These are phyloP conservation scores for Anolis apletophallus DNA, from an alignment of 2,797 vertebrate genomes.

Conservation along the genomic window DNA sequence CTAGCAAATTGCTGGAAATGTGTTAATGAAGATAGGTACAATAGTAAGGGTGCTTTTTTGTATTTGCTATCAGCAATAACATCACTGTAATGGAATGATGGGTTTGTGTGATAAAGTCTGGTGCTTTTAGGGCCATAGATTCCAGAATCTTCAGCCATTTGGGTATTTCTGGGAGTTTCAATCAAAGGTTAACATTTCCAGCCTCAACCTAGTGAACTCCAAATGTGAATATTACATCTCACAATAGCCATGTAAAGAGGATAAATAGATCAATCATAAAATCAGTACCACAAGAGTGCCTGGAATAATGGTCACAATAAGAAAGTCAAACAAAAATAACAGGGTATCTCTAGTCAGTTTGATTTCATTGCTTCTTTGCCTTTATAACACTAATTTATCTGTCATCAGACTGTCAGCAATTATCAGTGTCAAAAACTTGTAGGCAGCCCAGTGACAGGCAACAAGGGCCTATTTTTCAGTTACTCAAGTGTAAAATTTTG, in stretches of 20 bases:
- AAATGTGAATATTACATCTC: too few relatives aligned
- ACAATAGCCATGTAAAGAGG: background rate
- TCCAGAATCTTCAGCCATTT: background rate
- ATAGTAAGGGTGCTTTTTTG: too few relatives aligned
- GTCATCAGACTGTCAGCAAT: slow-evolving; percentile 4
- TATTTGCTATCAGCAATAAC: too few relatives aligned
- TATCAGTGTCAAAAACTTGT: slow-evolving; percentile 17
- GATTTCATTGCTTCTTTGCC: slow-evolving; percentile 36
- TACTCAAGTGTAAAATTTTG: slow-evolving; percentile 29
- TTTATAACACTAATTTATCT: slow-evolving; percentile 16
- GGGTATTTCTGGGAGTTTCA: background rate
- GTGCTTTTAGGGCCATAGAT: background rate
- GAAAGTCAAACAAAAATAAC: slow-evolving; percentile 26
- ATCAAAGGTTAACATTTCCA: background rate
- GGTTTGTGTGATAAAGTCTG: too few relatives aligned
- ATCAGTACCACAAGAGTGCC: background rate
- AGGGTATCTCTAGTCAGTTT: slow-evolving; percentile 25
- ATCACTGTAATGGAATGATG: too few relatives aligned
- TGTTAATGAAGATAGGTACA: too few relatives aligned
- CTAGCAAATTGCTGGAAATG: too few relatives aligned
- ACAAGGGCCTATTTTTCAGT: slow-evolving; percentile 11
- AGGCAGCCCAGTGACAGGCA: slow-evolving; percentile 14
- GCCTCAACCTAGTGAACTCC: too few relatives aligned
- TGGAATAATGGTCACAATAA: background rate
- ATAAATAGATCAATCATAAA: background rate